A percentile compares a stretch with the other conserved stretches of the same genome.
These are phyloP conservation scores for Aphelocoma californica DNA, from an alignment of 2,797 vertebrate species.

Conservation along the genomic window DNA sequence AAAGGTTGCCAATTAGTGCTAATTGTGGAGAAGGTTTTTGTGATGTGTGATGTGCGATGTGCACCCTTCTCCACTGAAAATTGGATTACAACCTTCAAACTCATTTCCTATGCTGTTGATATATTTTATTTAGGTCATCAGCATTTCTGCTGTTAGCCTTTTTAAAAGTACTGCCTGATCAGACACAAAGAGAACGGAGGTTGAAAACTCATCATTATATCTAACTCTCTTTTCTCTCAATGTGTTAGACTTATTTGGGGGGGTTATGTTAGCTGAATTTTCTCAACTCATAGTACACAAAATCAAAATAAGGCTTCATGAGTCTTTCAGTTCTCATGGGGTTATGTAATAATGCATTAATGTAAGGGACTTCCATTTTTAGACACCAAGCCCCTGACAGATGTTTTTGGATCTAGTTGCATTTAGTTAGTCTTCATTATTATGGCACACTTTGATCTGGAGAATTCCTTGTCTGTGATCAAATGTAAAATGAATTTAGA, in stretches of 20 bases:
- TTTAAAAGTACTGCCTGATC: conserved; percentile 11
- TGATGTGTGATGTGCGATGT: conserved; percentile 17
- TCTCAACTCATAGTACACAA: neutral
- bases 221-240: neutral
- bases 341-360: conserved; percentile 41
- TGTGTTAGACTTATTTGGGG: neutral
- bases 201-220: neutral
- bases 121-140: conserved; percentile 66
- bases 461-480: conserved; percentile 71
- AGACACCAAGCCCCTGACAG: conserved; percentile 66
- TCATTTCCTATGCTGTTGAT: conserved; percentile 58
- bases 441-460: conserved; percentile 73
- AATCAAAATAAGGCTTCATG: conserved; percentile 12
- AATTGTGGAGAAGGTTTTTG: conserved; percentile 64
- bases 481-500: conserved; percentile 73
- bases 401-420: conserved; percentile 69
- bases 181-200: neutral
- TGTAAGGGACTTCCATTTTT: conserved; percentile 60
- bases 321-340: neutral
- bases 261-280: neutral
- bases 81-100: conserved; percentile 64
- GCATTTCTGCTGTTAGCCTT: conserved; percentile 19
- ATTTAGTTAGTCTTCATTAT: conserved; percentile 70
- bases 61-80: conserved; percentile 48
- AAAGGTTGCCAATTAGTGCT: conserved; percentile 72